Percentiles rank a stretch among this genome's conserved stretches.
Evolutionary conservation across 2,113 vertebrate genomes (phyloP).

Genomic region (Kryptolebias marmoratus): DNA sequence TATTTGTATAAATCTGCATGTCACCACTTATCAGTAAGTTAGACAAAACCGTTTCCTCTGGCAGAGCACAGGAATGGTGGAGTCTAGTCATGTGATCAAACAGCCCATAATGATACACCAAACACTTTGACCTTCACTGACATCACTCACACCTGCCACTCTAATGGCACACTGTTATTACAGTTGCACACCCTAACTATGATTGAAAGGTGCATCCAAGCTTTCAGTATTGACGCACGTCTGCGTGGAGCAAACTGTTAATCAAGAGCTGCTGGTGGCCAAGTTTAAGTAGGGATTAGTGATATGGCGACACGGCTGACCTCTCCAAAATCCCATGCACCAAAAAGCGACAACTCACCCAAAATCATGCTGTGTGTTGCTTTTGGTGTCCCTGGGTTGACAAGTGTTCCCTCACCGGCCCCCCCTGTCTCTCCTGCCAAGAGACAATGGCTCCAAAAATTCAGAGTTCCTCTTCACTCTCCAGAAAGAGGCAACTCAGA

Average conservation of each 20-base stretch:
- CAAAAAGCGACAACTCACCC: conserved; percentile 76
- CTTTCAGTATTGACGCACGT: conserved; percentile 34
- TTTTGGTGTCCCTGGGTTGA: conserved; percentile 61
- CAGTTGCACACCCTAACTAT: conserved; percentile 51
- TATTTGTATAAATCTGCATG: conserved; percentile 8
- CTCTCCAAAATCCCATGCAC: conserved; percentile 49
- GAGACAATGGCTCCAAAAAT: conserved; percentile 71
- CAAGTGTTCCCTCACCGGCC: conserved; percentile 51
- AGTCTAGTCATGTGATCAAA: conserved; percentile 71
- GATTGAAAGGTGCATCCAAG: conserved; percentile 48
- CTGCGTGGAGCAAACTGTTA: conserved; percentile 25
- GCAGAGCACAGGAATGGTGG: conserved; percentile 42
- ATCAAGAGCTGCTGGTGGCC: conserved; percentile 46
- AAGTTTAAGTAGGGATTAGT: conserved; percentile 67
- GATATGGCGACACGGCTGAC: conserved; percentile 52
- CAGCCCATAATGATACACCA: conserved; percentile 54
- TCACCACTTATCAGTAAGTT: conserved; percentile 17
- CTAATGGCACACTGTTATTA: conserved; percentile 47
- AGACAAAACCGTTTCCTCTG: conserved; percentile 16
- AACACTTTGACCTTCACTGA: conserved; percentile 71
- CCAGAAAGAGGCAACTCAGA: conserved; percentile 74
- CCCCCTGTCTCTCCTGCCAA: conserved; percentile 58
- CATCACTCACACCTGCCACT: conserved; percentile 68
- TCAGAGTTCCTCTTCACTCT: conserved; percentile 65
- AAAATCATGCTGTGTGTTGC: conserved; percentile 80